Evolutionary conservation across 2,113 vertebrate species (phyloP).

Genomic region (Indicator indicator): DNA sequence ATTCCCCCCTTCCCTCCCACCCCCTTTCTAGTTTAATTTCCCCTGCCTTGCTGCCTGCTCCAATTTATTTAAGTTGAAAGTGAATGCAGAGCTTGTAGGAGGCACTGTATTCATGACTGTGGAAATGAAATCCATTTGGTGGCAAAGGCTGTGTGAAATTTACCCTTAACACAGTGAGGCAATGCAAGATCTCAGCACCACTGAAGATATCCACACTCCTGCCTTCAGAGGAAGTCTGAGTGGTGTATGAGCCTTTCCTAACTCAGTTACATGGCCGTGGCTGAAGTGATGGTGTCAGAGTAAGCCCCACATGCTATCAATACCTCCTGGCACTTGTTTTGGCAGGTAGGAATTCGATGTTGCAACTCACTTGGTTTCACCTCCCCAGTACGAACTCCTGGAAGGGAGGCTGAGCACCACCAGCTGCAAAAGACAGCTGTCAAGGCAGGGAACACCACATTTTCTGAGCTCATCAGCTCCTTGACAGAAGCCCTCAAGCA

Average conservation of each 20-base stretch:
- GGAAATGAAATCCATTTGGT: not conserved
- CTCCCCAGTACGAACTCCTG: not conserved
- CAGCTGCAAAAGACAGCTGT: not conserved
- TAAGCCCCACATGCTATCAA: not conserved
- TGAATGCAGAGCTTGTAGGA: not conserved
- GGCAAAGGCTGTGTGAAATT: not conserved
- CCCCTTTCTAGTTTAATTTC: constrained; percentile 42
- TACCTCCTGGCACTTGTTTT: not conserved
- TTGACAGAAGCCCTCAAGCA: not conserved
- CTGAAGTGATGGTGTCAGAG: fast-evolving
- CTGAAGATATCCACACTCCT: not conserved
- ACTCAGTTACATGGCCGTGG: fast-evolving
- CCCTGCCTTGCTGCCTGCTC: not conserved
- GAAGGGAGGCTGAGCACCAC: not conserved
- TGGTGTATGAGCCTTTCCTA: not conserved
- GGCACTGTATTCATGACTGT: not conserved
- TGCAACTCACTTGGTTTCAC: not conserved
- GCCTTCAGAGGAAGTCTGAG: not conserved
- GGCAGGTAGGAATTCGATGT: not conserved
- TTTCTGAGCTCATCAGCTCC: not conserved
- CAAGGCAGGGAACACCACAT: fast-evolving
- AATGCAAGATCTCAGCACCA: not conserved
- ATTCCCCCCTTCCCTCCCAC: not conserved
- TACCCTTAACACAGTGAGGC: not conserved
- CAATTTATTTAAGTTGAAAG: constrained; percentile 39